Evolutionary conservation across 2,888 invertebrate species (phyloP).

Genomic region (Perithous albicinctus): DNA sequence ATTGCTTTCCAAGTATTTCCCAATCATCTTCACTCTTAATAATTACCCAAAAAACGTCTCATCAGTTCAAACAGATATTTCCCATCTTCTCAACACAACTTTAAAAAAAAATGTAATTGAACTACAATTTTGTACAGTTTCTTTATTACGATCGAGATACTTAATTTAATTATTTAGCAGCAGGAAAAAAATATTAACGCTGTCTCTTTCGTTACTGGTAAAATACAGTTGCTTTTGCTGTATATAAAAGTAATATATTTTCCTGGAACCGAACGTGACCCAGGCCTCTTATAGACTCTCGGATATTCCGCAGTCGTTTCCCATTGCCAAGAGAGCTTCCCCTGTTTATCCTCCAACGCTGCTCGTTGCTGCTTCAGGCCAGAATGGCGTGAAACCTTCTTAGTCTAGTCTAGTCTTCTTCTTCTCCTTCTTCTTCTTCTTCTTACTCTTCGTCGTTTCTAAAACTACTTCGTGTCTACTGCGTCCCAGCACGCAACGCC

Average conservation of each 20-base stretch:
- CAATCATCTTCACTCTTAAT: not conserved
- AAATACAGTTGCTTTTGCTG: not conserved
- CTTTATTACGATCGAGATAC: not conserved
- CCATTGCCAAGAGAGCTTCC: slow-evolving; percentile 24
- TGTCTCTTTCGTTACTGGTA: not conserved
- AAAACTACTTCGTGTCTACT: slow-evolving; percentile 47
- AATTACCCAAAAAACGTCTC: not conserved
- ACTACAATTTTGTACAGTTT: no score
- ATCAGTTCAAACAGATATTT: no score
- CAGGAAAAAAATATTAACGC: not conserved
- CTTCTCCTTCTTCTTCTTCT: slow-evolving; percentile 2
- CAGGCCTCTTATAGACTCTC: slow-evolving; percentile 28
- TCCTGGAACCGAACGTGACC: slow-evolving; percentile 48
- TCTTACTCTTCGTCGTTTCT: slow-evolving; percentile 35
- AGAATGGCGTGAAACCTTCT: slow-evolving; percentile 41
- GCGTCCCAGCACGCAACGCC: slow-evolving; percentile 55
- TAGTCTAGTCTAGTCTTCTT: not conserved
- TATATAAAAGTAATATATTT: slow-evolving; percentile 25
- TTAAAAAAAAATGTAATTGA: not conserved
- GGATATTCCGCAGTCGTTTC: slow-evolving; percentile 38
- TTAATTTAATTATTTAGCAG: slow-evolving; percentile 1
- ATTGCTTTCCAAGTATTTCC: not conserved
- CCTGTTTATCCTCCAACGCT: slow-evolving; percentile 13
- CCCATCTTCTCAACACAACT: no score
- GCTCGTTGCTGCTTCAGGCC: slow-evolving; percentile 24